Evolutionary conservation across 2,888 invertebrate genomes (phyloP).

Genomic region (Aradus depressus): DNA sequence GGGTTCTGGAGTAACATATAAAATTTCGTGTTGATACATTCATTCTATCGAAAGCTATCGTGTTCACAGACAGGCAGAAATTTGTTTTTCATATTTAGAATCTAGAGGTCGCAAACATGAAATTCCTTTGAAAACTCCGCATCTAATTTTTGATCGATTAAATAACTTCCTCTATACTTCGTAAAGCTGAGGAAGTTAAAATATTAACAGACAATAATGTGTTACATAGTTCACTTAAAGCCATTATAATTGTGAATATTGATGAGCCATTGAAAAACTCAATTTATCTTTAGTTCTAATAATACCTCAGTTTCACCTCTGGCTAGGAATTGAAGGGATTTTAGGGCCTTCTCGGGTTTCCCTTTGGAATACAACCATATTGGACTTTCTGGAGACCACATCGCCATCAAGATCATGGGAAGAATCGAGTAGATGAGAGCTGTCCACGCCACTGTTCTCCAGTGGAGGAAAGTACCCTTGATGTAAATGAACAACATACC

Average conservation of each 20-base stretch:
- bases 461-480: conserved; percentile 44
- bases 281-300: background rate
- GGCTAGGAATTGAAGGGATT: conserved; percentile 39
- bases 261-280: background rate
- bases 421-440: conserved; percentile 43
- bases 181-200: no score
- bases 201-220: background rate
- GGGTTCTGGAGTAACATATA: no score
- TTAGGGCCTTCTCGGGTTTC: conserved; percentile 43
- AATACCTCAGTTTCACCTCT: conserved; percentile 22
- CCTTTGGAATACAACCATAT: conserved; percentile 48
- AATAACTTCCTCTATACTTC: no score
- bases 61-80: no score
- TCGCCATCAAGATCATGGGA: conserved; percentile 41
- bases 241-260: background rate
- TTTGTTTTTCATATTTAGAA: no score
- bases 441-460: conserved; percentile 47
- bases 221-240: background rate
- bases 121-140: no score
- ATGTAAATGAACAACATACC: conserved; percentile 47
- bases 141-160: no score
- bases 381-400: conserved; percentile 44
- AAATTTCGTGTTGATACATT: no score
- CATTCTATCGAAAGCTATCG: no score
- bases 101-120: no score